A percentile compares a stretch with the other conserved stretches of the same genome.
Conservation (phyloP, 2,888 invertebrate species). For the Hypomecis punctinalis region DNA sequence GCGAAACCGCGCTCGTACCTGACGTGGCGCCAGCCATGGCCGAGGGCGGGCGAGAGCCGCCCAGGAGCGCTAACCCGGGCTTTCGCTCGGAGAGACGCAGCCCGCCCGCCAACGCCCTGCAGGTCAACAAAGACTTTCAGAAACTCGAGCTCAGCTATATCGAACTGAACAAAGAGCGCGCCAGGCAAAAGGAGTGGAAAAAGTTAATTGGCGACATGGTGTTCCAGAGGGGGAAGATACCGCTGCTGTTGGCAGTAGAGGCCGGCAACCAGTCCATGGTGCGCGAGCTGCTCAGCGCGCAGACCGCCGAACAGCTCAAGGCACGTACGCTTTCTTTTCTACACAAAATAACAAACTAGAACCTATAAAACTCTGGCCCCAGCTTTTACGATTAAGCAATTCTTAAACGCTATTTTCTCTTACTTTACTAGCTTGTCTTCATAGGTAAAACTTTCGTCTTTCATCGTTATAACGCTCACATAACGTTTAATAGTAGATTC, state of each 20-base stretch:
- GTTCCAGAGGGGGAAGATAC: conserved; percentile 96
- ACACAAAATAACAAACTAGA: conserved; percentile 17
- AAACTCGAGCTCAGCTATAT: conserved; percentile 81
- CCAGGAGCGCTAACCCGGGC: conserved; percentile 63
- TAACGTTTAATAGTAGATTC: too few species aligned
- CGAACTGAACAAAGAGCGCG: conserved; percentile 82
- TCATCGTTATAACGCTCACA: conserved; percentile 14
- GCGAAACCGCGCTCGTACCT: conserved; percentile 65
- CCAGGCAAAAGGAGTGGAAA: conserved; percentile 83
- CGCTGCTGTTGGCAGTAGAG: conserved; percentile 96
- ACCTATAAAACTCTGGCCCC: conserved; percentile 24
- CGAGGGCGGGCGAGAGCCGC: conserved; percentile 62
- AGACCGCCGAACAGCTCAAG: conserved; percentile 94
- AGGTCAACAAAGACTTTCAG: conserved; percentile 68
- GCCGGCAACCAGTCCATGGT: conserved; percentile 98
- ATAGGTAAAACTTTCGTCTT: conserved; percentile 13
- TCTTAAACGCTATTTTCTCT: conserved; percentile 30
- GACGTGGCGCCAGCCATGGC: conserved; percentile 59
- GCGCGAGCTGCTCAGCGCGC: conserved; percentile 94
- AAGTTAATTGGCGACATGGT: conserved; percentile 85
- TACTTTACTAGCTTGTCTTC: conserved; percentile 28
- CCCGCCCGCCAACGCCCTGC: conserved; percentile 65
- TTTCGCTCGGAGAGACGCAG: conserved; percentile 61
- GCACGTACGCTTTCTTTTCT: conserved; percentile 61
- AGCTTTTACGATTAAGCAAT: conserved; percentile 33